phyloP scores from a whole-genome alignment of 2,113 vertebrate genomes.

The Hystrix brachyura region DNA sequence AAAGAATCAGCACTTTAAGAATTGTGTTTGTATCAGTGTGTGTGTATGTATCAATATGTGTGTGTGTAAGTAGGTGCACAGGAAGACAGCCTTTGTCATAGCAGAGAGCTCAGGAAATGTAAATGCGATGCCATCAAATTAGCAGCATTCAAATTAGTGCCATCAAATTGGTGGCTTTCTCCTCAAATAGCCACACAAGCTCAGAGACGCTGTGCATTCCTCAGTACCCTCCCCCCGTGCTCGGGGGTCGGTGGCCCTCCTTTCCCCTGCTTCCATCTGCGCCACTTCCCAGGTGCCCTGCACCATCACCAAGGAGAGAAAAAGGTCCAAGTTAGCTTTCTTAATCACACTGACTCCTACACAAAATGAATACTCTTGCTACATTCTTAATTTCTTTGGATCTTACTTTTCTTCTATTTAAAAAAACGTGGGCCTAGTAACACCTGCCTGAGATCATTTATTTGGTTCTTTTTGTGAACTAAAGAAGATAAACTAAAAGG shows the following conservation, averaged over 20 bases:
- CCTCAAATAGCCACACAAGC: background rate
- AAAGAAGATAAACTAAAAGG: background rate
- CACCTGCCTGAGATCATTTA: background rate
- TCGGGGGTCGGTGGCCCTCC: background rate
- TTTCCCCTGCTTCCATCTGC: background rate
- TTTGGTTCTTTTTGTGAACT: background rate
- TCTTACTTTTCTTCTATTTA: background rate
- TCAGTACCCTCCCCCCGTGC: background rate
- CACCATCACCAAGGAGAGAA: background rate
- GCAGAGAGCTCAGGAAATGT: background rate
- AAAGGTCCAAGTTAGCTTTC: background rate
- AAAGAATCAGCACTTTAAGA: background rate
- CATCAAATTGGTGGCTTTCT: background rate
- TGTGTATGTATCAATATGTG: background rate
- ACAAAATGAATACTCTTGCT: background rate
- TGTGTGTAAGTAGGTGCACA: no score
- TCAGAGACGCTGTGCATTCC: fast-evolving
- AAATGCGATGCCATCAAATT: fast-evolving
- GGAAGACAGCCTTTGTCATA: background rate
- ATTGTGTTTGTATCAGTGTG: no score
- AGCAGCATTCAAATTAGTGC: no score
- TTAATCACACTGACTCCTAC: background rate
- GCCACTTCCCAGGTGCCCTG: background rate
- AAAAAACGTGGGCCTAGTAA: background rate
- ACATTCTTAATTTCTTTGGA: background rate